These are phyloP conservation scores for Amniataba percoides DNA, from an alignment of 2,797 vertebrate genomes.

Conservation along the genomic window DNA sequence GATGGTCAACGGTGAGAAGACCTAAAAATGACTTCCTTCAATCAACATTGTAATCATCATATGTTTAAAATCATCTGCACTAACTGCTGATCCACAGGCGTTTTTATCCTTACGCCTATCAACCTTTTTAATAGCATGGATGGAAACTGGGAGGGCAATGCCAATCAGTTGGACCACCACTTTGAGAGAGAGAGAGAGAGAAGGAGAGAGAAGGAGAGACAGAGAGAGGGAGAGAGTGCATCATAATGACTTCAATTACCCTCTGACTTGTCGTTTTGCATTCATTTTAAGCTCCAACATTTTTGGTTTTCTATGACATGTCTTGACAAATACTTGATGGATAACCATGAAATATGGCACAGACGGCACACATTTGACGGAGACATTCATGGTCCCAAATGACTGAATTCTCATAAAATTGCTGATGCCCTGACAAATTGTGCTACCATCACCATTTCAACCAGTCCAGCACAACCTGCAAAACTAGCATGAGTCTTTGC, in stretches of 20 bases:
- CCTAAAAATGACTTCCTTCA: not conserved
- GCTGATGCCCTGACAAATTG: not conserved
- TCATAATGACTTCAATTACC: too few relatives aligned
- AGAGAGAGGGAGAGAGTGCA: too few relatives aligned
- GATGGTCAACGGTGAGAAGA: not conserved
- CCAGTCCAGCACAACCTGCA: not conserved
- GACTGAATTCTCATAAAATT: not conserved
- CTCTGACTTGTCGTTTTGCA: too few relatives aligned
- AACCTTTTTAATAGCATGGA: not conserved
- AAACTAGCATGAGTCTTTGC: not conserved
- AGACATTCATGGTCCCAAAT: not conserved
- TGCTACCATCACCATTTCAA: not conserved
- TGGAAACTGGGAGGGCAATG: too few relatives aligned
- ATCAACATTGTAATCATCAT: not conserved
- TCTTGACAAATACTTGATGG: not conserved
- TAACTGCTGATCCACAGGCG: not conserved
- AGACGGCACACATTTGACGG: not conserved
- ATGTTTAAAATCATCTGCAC: not conserved
- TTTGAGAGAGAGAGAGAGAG: not conserved
- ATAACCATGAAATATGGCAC: not conserved
- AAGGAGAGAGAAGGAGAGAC: too few relatives aligned
- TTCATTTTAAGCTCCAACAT: too few relatives aligned
- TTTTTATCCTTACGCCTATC: not conserved
- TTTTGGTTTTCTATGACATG: not conserved
- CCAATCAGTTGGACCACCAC: not conserved